Evolutionary conservation across 2,888 invertebrate genomes (phyloP), one percentile per base, ranked within the genome.

Genomic region (Spodoptera picta): DNA sequence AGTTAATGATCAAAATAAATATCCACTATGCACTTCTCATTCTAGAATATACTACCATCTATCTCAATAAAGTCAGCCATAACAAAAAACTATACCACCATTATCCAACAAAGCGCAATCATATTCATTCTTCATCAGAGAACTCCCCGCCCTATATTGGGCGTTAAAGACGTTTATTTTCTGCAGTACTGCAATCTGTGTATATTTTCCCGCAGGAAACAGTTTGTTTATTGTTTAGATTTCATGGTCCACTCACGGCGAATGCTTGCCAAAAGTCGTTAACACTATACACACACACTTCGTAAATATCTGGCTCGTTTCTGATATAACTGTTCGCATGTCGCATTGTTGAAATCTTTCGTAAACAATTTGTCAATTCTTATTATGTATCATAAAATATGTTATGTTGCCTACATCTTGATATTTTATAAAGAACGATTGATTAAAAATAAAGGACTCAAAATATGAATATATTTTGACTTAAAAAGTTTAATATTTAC

Each of bases 211-310:
- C 74, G 72, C 73, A 85, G 89, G 87, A 91, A 90, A 86, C 90
- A 75, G 88, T 87, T 87, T 91, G 88, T 91, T 91, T 92, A 90
- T 90, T 88, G 84, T 88, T 89, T 87, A 85, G 85, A 86, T 90
- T 87, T 87, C 83, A 83, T 81, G 80, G 83, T 82, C 77, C 81
- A 82, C 77, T 77, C 77, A 62, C 70, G 65, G 79, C 66, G 75
- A 80, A 85, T 81, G 77, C 83, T 86, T 92, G 92, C 92, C 91
- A 92, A 91, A 90, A 90, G 89, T 85, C 88, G 87, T 91, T 91
- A 92, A 90, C 90, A 90, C 87, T 89, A 78, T 74, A 85, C 89
- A 91, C 87, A 75, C 86, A 76, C 87, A 89, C 88, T 90, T 86
- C 81, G 87, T 90, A 89, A 90, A 90, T 89, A 90, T 83, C 79